Evolutionary conservation across 2,113 vertebrate genomes (phyloP), one percentile per base, ranked within the genome.

Genomic region (Lucifuga dentata): DNA sequence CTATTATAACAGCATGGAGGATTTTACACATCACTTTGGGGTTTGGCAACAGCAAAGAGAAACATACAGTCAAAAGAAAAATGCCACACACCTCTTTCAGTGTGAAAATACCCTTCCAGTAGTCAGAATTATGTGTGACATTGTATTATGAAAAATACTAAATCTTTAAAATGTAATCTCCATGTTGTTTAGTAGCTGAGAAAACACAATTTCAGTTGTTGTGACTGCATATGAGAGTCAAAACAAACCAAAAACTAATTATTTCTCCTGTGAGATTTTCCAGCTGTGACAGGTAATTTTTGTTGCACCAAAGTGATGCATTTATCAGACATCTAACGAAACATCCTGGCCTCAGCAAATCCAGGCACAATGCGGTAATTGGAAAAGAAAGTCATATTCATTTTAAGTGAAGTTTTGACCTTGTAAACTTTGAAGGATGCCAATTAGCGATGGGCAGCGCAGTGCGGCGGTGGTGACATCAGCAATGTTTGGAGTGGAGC

Each of bases 161-260:
- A 23, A 46, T 35, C 49, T 40, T 43, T 64, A 24, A 80, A 53
- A 78, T 51, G 15, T 40, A 1, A 29, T 72, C 36, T 41, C 19
- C 2, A 6, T 64, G 41, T 68, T 60, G 36, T 73, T 70, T 35
- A 3, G 7, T 8, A 64, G 6, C 40, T 21, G 61, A n/a, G 39
- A 55, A 56, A 56, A 53, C 21, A 20, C 21, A 64, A 41, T 56
- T 58, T 59, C 24, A 44, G 52, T 36, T 67, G 36, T 44, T 41
- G 46, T 45, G 26, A 29, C 7, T 29, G 26, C 26, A 53, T 23
- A 26, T 0, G 1, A 64, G 26, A 44, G 19, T n/a, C 21, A 65
- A 76, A 79, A 56, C 68, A 75, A 76, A 61, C 59, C 46, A 65
- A 76, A 43, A 67, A 55, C 44, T 56, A 68, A 76, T 85, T 81